These are phyloP conservation scores for Argopecten irradians DNA, from an alignment of 1,140 invertebrate species.

Conservation along the genomic window DNA sequence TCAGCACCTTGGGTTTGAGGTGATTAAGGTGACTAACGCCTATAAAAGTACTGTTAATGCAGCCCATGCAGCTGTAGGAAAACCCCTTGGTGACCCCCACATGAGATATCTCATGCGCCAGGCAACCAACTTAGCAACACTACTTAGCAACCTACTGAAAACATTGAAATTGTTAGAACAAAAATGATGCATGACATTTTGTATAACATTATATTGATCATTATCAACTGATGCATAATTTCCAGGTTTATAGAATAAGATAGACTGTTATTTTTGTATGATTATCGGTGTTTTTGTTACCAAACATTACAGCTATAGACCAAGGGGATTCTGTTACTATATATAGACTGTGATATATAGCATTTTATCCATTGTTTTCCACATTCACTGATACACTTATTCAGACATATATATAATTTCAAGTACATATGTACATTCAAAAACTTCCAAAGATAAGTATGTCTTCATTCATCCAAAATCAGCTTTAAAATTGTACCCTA, in stretches of 20 bases:
- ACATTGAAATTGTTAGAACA: constrained; percentile 86
- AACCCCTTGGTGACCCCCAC: constrained; percentile 75
- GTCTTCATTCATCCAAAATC: background rate
- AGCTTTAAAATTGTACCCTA: background rate
- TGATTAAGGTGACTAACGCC: constrained; percentile 87
- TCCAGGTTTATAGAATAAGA: background rate
- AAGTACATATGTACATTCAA: background rate
- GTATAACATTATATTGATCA: background rate
- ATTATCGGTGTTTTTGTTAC: background rate
- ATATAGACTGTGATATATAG: constrained; percentile 1
- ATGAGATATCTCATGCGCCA: constrained; percentile 81
- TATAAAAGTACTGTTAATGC: constrained; percentile 81
- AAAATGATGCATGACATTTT: constrained; percentile 42
- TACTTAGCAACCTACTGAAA: constrained; percentile 87
- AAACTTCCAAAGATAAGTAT: background rate
- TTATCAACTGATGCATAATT: background rate
- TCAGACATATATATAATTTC: background rate
- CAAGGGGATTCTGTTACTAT: background rate
- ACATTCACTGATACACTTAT: background rate
- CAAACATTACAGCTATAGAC: background rate
- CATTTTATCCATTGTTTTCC: background rate
- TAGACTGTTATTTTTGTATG: background rate
- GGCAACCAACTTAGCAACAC: constrained; percentile 88
- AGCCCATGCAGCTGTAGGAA: constrained; percentile 74
- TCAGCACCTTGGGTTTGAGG: constrained; percentile 86